phyloP scores from a whole-genome alignment of 2,797 vertebrate species.

The Xyrichtys novacula region DNA sequence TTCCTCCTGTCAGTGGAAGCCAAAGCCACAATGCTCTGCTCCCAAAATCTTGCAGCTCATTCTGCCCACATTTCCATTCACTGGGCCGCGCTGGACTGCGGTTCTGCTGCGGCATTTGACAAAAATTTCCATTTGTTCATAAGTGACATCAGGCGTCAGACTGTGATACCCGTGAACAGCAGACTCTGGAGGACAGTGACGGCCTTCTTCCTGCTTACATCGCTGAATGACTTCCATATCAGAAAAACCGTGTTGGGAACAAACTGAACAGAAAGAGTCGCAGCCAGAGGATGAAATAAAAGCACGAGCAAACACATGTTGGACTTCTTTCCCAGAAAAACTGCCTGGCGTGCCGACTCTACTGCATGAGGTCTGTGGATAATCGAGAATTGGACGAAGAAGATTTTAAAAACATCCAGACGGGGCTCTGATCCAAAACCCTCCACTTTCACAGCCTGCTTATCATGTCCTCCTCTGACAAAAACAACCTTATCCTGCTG shows the following conservation, averaged over 20 bases:
- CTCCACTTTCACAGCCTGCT: too few species aligned
- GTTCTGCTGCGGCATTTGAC: slow-evolving; percentile 51
- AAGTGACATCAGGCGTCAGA: slow-evolving; percentile 47
- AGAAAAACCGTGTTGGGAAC: slow-evolving; percentile 7
- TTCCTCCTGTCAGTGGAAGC: slow-evolving; percentile 44
- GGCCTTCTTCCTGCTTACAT: slow-evolving; percentile 25
- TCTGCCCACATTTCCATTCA: slow-evolving; percentile 69
- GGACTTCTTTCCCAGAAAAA: slow-evolving; percentile 19
- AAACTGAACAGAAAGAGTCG: slow-evolving; percentile 12
- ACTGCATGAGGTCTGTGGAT: background rate
- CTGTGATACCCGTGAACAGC: slow-evolving; percentile 40
- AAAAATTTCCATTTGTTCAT: slow-evolving; percentile 66
- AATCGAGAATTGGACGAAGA: slow-evolving; percentile 17
- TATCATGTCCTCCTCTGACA: too few species aligned
- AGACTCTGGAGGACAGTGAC: slow-evolving; percentile 27
- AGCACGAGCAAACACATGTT: slow-evolving; percentile 31
- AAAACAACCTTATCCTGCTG: too few species aligned
- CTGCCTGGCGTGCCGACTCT: background rate
- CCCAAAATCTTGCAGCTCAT: slow-evolving; percentile 45
- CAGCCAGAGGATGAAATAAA: slow-evolving; percentile 16
- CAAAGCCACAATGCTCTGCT: slow-evolving; percentile 66
- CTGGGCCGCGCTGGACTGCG: slow-evolving; percentile 28
- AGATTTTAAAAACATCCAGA: background rate
- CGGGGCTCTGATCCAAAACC: background rate
- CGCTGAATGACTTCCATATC: slow-evolving; percentile 29